phyloP scores from a whole-genome alignment of 1,140 invertebrate species.

The Apis laboriosa region DNA sequence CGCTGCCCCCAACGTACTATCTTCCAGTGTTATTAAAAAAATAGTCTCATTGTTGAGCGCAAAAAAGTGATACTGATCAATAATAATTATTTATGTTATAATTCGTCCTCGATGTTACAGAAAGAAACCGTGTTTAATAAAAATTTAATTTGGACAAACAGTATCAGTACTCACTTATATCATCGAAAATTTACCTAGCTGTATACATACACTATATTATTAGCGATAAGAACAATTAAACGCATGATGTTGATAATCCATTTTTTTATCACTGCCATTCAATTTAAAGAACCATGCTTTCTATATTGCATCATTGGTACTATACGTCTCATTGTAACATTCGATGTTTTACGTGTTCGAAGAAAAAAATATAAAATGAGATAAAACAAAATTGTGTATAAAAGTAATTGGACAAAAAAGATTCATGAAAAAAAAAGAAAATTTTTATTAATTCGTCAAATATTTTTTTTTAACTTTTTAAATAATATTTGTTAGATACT shows the following conservation, averaged over 20 bases:
- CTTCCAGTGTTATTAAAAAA: conserved; percentile 79
- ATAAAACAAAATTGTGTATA: background rate
- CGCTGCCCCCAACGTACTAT: conserved; percentile 64
- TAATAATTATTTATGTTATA: conserved; percentile 80
- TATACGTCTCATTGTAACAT: conserved; percentile 6
- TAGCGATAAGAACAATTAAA: conserved; percentile 25
- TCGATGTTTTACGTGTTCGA: conserved; percentile 1
- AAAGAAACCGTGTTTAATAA: conserved; percentile 80
- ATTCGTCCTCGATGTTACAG: conserved; percentile 81
- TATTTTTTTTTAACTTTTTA: conserved; percentile 10
- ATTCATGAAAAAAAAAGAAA: background rate
- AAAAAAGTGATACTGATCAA: conserved; percentile 80
- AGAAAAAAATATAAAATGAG: background rate
- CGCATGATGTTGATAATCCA: conserved; percentile 42
- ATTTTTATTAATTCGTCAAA: background rate
- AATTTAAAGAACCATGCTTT: conserved; percentile 38
- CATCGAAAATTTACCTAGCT: conserved; percentile 52
- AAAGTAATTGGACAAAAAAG: background rate
- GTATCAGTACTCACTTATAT: conserved; percentile 55
- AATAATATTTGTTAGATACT: background rate
- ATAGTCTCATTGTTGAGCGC: conserved; percentile 78
- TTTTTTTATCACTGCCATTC: conserved; percentile 60
- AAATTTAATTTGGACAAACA: conserved; percentile 81
- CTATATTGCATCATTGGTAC: conserved; percentile 9
- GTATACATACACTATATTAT: conserved; percentile 41